phyloP scores from a whole-genome alignment of 2,113 vertebrate genomes.

The Equus przewalskii region DNA sequence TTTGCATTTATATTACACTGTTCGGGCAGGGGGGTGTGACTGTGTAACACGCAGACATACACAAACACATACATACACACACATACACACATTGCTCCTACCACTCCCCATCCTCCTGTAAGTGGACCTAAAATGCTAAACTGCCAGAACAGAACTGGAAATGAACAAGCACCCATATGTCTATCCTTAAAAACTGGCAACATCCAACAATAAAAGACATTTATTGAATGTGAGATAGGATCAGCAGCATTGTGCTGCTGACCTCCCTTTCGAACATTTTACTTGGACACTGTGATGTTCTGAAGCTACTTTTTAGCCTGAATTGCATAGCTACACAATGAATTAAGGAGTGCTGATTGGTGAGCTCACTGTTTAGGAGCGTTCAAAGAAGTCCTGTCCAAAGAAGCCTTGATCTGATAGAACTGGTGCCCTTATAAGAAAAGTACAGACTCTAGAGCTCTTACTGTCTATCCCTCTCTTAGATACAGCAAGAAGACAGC shows the following conservation, averaged over 20 bases:
- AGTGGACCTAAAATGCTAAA: background rate
- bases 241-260: background rate
- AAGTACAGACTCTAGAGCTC: background rate
- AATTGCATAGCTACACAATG: background rate
- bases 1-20: slow-evolving; percentile 77
- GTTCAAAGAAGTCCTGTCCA: background rate
- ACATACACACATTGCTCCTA: background rate
- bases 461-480: background rate
- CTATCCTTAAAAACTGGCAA: background rate
- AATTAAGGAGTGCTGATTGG: background rate
- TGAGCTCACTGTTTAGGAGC: background rate
- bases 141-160: background rate
- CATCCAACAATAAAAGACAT: background rate
- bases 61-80: background rate
- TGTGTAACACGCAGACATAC: background rate
- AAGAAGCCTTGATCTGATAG: background rate
- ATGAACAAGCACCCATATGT: background rate
- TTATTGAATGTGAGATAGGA: background rate
- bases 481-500: no score
- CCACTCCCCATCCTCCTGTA: background rate
- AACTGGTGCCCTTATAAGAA: background rate
- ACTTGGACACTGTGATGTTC: background rate
- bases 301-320: background rate
- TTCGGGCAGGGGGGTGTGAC: background rate
- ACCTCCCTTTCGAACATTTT: background rate